Percentiles rank a stretch among this genome's conserved stretches.
Evolutionary conservation across 2,888 invertebrate species (phyloP).

Genomic region (Drosophila mulleri): DNA sequence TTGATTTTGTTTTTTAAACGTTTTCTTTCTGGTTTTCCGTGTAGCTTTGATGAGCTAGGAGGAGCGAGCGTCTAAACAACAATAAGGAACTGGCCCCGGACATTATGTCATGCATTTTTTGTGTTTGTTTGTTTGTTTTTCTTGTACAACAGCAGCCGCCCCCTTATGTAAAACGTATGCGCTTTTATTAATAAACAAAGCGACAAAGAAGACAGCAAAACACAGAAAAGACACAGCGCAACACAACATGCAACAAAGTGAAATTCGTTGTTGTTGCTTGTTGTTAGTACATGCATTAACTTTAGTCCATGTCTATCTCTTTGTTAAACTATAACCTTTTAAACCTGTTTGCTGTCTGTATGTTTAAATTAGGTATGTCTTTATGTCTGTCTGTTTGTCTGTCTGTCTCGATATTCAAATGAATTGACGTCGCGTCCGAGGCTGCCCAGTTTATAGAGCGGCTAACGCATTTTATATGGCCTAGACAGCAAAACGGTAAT

Average conservation of each 20-base stretch:
- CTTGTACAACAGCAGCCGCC: conserved; percentile 54
- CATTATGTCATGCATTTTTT: conserved; percentile 65
- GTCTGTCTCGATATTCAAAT: conserved; percentile 45
- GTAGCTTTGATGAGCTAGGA: conserved; percentile 48
- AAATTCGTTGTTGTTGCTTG: conserved; percentile 57
- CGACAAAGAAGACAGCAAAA: conserved; percentile 29
- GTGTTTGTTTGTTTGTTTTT: conserved; percentile 3
- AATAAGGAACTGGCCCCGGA: conserved; percentile 73
- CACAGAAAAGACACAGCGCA: background rate
- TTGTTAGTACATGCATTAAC: conserved; percentile 47
- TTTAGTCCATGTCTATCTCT: conserved; percentile 17
- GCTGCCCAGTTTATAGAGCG: conserved; percentile 59
- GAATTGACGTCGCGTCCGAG: conserved; percentile 37
- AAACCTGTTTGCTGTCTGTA: conserved; percentile 57
- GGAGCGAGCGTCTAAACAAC: conserved; percentile 58
- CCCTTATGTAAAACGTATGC: conserved; percentile 74
- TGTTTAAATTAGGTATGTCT: conserved; percentile 20
- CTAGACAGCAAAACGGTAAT: conserved; percentile 66
- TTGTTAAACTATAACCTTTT: conserved; percentile 68
- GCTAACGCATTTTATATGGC: conserved; percentile 63
- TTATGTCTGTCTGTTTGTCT: background rate
- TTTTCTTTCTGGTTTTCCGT: conserved; percentile 48
- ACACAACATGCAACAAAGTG: conserved; percentile 58
- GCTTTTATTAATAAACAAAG: conserved; percentile 73
- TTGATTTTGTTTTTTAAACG: too few relatives aligned